Percentiles rank a stretch among this genome's conserved stretches.
phyloP scores from a whole-genome alignment of 2,888 invertebrate species.

The Zhengitettix transpicula region DNA sequence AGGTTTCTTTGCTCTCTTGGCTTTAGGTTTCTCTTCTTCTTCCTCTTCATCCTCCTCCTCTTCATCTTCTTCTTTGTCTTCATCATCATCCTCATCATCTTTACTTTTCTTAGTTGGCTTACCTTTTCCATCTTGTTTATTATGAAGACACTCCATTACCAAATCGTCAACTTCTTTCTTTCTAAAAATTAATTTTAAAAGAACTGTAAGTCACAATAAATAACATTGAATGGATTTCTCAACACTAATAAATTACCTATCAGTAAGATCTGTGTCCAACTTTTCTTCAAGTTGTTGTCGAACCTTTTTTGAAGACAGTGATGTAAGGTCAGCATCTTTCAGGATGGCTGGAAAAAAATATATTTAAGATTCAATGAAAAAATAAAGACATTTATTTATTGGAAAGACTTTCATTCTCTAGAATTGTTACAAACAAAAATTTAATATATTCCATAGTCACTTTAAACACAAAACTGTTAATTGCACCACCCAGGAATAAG shows the following conservation, averaged over 20 bases:
- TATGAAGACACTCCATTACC: constrained; percentile 57
- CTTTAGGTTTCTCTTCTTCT: constrained; percentile 16
- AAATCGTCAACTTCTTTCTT: constrained; percentile 77
- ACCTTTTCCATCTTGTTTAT: constrained; percentile 28
- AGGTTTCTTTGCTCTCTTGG: constrained; percentile 14
- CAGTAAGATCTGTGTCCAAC: constrained; percentile 55
- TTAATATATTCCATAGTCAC: too few species aligned
- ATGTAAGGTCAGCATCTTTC: constrained; percentile 68
- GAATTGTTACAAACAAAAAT: too few species aligned
- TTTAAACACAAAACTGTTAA: too few species aligned
- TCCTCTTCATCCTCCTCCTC: constrained; percentile 20
- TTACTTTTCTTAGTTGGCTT: constrained; percentile 28
- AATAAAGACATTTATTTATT: too few species aligned
- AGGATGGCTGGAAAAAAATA: constrained; percentile 49
- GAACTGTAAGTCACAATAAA: background rate
- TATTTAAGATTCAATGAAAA: background rate
- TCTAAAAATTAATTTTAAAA: constrained; percentile 27
- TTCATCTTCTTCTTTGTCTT: constrained; percentile 30
- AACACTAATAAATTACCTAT: constrained; percentile 26
- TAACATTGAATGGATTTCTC: background rate
- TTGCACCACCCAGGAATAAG: too few species aligned
- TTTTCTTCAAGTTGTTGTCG: constrained; percentile 70
- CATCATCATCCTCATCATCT: constrained; percentile 30
- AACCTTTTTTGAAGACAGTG: constrained; percentile 78
- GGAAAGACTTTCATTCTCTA: too few species aligned